These are phyloP conservation scores for Electrophaes corylata DNA, from an alignment of 2,888 invertebrate species.

Conservation along the genomic window DNA sequence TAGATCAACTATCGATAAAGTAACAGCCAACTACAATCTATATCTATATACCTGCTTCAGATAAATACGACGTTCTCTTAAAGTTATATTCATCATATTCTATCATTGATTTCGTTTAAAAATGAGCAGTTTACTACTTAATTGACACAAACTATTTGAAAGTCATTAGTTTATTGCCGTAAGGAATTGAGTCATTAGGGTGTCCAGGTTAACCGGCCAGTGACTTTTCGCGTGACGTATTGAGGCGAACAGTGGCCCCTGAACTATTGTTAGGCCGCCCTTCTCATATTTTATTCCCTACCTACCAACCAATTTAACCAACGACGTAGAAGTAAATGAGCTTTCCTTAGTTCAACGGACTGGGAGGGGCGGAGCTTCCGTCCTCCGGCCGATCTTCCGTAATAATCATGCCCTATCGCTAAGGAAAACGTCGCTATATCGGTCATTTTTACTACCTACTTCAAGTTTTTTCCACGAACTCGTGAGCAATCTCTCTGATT, in stretches of 20 bases:
- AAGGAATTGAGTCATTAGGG: slow-evolving; percentile 12
- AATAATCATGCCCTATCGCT: no score
- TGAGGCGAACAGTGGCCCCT: slow-evolving; percentile 5
- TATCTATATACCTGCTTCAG: neutral
- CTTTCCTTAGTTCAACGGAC: neutral
- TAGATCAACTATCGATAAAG: neutral
- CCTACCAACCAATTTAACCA: neutral
- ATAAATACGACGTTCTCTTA: neutral
- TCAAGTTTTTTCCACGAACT: no score
- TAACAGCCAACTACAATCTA: neutral
- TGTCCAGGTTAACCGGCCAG: slow-evolving; percentile 15
- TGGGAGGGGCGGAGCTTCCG: neutral
- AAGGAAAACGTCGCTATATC: no score
- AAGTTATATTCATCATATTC: neutral
- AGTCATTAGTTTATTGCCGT: slow-evolving; percentile 14
- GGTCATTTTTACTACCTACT: no score
- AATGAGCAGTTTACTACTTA: no score
- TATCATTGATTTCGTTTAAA: no score
- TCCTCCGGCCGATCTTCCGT: no score
- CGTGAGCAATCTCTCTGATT: no score
- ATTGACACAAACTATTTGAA: neutral
- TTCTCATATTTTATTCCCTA: neutral
- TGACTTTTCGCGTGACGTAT: slow-evolving; percentile 23
- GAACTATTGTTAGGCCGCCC: slow-evolving; percentile 11
- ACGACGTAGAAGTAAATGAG: neutral